Evolutionary conservation across 2,113 vertebrate species (phyloP).

Genomic region (Psilopogon haemacephalus): DNA sequence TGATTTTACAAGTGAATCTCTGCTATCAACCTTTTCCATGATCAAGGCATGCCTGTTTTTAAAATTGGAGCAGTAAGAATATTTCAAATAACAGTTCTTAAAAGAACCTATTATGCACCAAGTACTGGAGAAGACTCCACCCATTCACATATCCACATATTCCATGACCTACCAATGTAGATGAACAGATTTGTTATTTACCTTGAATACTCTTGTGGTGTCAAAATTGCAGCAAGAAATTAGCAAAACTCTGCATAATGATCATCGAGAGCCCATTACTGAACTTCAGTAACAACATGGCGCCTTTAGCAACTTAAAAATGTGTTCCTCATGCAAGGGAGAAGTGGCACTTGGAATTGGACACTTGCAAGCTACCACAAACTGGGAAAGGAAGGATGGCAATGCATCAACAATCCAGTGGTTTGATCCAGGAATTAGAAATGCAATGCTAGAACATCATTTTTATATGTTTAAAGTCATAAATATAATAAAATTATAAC

Average conservation of each 20-base stretch:
- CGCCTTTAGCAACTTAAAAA: neutral
- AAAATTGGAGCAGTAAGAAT: neutral
- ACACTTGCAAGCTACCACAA: neutral
- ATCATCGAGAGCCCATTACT: neutral
- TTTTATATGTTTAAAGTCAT: neutral
- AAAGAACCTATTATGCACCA: neutral
- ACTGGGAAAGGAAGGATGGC: neutral
- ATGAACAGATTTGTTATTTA: neutral
- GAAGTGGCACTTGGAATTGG: neutral
- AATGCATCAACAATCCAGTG: neutral
- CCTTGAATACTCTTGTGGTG: neutral
- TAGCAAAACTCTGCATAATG: neutral
- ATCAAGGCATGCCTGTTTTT: neutral
- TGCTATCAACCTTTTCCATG: neutral
- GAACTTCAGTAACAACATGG: accelerated
- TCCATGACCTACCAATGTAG: neutral
- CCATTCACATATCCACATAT: neutral
- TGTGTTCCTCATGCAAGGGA: neutral
- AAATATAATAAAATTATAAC: neutral
- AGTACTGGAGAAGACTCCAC: neutral
- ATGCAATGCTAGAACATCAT: neutral
- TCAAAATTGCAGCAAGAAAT: neutral
- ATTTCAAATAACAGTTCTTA: neutral
- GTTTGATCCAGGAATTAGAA: neutral
- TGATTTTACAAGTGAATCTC: neutral